These are phyloP conservation scores for Acropternis orthonyx DNA, from an alignment of 2,797 vertebrate species.

Conservation along the genomic window DNA sequence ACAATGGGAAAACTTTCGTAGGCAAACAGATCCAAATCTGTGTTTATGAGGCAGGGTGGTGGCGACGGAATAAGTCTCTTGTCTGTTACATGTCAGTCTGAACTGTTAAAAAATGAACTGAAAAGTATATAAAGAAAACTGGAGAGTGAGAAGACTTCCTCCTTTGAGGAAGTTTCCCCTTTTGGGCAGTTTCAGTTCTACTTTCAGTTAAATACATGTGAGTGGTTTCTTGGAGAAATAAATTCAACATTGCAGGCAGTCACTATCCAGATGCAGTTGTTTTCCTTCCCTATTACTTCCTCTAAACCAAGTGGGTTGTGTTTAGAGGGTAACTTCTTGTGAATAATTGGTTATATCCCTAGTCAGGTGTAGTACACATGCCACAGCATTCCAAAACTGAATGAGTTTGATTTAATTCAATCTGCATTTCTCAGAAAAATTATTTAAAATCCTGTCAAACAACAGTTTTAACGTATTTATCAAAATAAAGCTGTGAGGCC, in stretches of 20 bases:
- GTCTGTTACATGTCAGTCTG: not conserved
- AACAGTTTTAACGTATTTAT: constrained; percentile 31
- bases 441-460: not conserved
- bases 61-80: not conserved
- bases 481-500: constrained; percentile 26
- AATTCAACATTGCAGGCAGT: not conserved
- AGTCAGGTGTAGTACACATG: not conserved
- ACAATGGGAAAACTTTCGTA: not conserved
- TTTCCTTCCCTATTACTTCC: not conserved
- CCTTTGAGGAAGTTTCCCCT: not conserved
- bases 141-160: not conserved
- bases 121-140: not conserved
- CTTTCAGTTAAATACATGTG: not conserved
- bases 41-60: rapidly evolving
- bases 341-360: not conserved
- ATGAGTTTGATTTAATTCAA: constrained; percentile 28
- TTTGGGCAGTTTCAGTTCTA: not conserved
- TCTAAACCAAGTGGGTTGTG: not conserved
- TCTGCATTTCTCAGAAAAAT: constrained; percentile 1
- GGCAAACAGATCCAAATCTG: not conserved
- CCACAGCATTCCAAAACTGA: not conserved
- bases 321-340: not conserved
- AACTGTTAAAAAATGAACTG: not conserved
- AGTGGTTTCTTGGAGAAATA: not conserved
- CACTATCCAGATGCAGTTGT: not conserved